Evolutionary conservation across 2,888 invertebrate genomes (phyloP).

Genomic region (Hirtodrosophila histrioides): DNA sequence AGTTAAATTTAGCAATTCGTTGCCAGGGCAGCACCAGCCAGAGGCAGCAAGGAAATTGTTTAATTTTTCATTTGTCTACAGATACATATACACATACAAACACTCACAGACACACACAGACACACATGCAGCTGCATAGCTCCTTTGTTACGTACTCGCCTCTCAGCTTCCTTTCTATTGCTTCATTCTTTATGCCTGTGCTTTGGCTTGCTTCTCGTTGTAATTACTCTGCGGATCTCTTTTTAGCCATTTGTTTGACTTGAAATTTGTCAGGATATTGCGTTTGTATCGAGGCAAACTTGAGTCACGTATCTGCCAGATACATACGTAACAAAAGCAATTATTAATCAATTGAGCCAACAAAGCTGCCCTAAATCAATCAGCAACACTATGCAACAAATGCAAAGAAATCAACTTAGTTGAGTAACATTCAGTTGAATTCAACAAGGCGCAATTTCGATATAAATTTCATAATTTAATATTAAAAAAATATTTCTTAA

Average conservation of each 20-base stretch:
- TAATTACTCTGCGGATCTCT: conserved; percentile 68
- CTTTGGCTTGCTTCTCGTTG: conserved; percentile 49
- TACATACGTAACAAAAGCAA: conserved; percentile 43
- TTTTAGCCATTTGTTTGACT: conserved; percentile 73
- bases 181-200: conserved; percentile 43
- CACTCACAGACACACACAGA: conserved; percentile 7
- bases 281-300: conserved; percentile 13
- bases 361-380: conserved; percentile 50
- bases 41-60: conserved; percentile 69
- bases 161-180: conserved; percentile 10
- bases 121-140: conserved; percentile 22
- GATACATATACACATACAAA: conserved; percentile 11
- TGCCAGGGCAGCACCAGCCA: conserved; percentile 35
- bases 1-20: conserved; percentile 78
- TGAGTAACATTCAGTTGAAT: background rate
- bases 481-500: no score
- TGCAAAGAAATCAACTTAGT: background rate
- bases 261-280: conserved; percentile 74
- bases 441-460: background rate
- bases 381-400: conserved; percentile 40
- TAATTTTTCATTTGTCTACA: conserved; percentile 75
- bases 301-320: conserved; percentile 40
- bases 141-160: conserved; percentile 4
- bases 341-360: conserved; percentile 67
- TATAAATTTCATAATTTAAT: no score